Evolutionary conservation across 35 echinoderm and acorn worm species (phyloP), one percentile per base, ranked within the genome.

Genomic region (Hemicentrotus pulcherrimus): DNA sequence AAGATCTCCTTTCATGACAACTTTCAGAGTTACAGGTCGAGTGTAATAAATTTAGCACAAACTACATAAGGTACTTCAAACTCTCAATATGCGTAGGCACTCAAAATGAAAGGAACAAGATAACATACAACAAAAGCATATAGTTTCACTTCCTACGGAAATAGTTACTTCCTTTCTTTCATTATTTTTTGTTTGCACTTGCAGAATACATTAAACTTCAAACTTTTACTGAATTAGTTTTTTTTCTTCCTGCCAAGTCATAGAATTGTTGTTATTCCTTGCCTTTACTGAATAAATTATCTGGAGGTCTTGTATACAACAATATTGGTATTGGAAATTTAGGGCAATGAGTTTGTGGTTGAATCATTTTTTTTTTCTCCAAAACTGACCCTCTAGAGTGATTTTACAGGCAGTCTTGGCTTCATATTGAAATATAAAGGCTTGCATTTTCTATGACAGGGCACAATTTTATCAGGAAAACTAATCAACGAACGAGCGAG

Each of bases 401-500:
- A 8, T 90, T 32, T 90, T 90, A 7, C 88, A 86, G 12, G 12
- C 8, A 28, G 28, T 78, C 16, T 90, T 32, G 5, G 88, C 31
- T 90, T 90, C 32, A 89, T 35, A 89, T 1, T 33, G 87, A 89
- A 31, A 89, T 35, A 45, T 32, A 30, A 18, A 33, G 18, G 31
- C 32, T 41, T 18, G 22, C 41, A 93, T 58, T 18, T 58, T 47
- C 32, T 93, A 58, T 93, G 91, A 93, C 91, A 93, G 48, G 30
- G 91, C 91, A 93, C 91, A 93, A 93, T 93, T 93, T 93, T 93
- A 93, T 93, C 91, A 93, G 91, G 91, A 93, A 93, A 93, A 93
- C 91, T 93, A 93, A 93, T 93, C 91, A 93, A 19, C 32, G 6
- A 58, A 46, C 4, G 11, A 58, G 48, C 4, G 11, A 58, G 48